These are phyloP conservation scores for Crioceris asparagi DNA, from an alignment of 2,888 invertebrate species.

Conservation along the genomic window DNA sequence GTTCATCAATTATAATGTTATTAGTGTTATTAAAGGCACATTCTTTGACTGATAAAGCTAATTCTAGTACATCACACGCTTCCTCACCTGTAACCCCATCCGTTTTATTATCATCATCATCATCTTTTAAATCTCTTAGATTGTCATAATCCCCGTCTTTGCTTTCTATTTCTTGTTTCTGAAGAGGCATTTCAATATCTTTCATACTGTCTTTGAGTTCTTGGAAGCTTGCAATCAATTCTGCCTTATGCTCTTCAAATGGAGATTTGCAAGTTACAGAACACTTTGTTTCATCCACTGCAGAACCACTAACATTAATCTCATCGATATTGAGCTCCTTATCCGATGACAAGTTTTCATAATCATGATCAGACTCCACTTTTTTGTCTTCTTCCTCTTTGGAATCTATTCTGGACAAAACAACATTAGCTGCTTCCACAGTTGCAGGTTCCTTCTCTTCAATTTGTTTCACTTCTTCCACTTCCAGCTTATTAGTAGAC, in stretches of 20 bases:
- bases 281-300: slow-evolving; percentile 12
- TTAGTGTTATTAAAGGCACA: slow-evolving; percentile 18
- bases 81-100: slow-evolving; percentile 32
- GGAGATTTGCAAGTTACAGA: slow-evolving; percentile 22
- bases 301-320: slow-evolving; percentile 9
- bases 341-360: slow-evolving; percentile 33
- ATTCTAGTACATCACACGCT: slow-evolving; percentile 26
- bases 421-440: slow-evolving; percentile 31
- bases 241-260: slow-evolving; percentile 32
- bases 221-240: slow-evolving; percentile 32
- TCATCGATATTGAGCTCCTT: slow-evolving; percentile 22
- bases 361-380: slow-evolving; percentile 30
- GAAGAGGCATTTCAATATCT: slow-evolving; percentile 8
- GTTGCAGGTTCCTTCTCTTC: slow-evolving; percentile 19
- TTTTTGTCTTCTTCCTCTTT: slow-evolving; percentile 14
- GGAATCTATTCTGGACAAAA: slow-evolving; percentile 27
- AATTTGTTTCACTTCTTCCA: slow-evolving; percentile 29
- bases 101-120: neutral
- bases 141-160: too few species aligned
- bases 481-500: slow-evolving; percentile 20
- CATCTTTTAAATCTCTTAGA: neutral
- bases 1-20: slow-evolving; percentile 3
- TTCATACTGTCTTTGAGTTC: slow-evolving; percentile 14
- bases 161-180: too few species aligned
- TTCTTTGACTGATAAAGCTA: slow-evolving; percentile 25